Evolutionary conservation across 2,113 vertebrate species (phyloP).

Genomic region (Epinephelus cyanopodus): DNA sequence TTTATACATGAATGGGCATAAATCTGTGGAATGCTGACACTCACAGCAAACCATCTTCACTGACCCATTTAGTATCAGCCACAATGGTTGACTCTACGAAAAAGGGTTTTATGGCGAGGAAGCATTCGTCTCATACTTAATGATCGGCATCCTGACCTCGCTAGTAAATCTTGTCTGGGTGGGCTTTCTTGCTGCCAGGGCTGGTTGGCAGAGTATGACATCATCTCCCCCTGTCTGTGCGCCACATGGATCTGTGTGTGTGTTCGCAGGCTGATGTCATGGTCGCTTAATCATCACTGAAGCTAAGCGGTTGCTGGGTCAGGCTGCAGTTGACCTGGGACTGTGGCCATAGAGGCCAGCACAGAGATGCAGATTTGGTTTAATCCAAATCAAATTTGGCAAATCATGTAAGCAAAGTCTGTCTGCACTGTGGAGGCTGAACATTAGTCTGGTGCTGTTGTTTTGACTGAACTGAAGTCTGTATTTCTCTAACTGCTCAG

Average conservation of each 20-base stretch:
- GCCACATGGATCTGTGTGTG: conserved; percentile 48
- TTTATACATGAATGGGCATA: conserved; percentile 42
- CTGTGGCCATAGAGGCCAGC: conserved; percentile 6
- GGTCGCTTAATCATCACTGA: conserved; percentile 64
- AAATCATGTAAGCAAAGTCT: neutral
- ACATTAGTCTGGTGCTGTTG: conserved; percentile 11
- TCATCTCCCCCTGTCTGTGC: conserved; percentile 68
- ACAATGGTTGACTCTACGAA: conserved; percentile 33
- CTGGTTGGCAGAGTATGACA: conserved; percentile 75
- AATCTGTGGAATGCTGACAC: conserved; percentile 44
- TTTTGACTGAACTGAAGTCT: conserved; percentile 31
- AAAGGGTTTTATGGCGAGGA: conserved; percentile 51
- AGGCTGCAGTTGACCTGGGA: conserved; percentile 25
- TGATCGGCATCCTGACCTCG: conserved; percentile 66
- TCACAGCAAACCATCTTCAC: conserved; percentile 23
- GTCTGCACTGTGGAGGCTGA: conserved; percentile 1
- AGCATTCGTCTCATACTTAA: conserved; percentile 62
- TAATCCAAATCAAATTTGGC: conserved; percentile 40
- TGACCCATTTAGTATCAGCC: conserved; percentile 45
- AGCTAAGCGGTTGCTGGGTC: conserved; percentile 41
- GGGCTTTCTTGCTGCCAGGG: conserved; percentile 57
- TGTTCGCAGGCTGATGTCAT: conserved; percentile 73
- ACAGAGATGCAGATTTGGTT: conserved; percentile 46
- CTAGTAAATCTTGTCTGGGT: conserved; percentile 72
- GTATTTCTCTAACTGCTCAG: conserved; percentile 37